Conservation (phyloP, 35 echinoderm and acorn worm species). For the Apostichopus californicus region DNA sequence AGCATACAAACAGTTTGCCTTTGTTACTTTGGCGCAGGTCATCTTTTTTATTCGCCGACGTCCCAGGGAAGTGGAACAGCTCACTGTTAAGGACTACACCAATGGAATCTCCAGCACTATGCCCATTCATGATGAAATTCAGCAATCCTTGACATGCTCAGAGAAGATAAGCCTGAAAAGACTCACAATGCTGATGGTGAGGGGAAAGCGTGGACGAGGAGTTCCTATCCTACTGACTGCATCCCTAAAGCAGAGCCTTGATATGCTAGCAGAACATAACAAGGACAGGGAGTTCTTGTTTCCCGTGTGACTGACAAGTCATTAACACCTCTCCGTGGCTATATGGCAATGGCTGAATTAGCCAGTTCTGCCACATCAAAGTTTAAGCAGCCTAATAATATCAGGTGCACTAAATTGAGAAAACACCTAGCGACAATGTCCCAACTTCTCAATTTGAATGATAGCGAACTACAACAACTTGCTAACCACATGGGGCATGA, state of each 20-base stretch:
- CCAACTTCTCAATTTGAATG: slow-evolving; percentile 17
- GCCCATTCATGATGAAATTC: slow-evolving; percentile 6
- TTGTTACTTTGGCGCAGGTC: not conserved
- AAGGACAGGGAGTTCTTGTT: not conserved
- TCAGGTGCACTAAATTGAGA: slow-evolving; percentile 52
- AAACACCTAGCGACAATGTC: slow-evolving; percentile 49
- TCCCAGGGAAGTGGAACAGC: slow-evolving; percentile 15
- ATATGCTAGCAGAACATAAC: not conserved
- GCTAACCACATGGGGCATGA: slow-evolving; percentile 65
- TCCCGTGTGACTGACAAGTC: not conserved
- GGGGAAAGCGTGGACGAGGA: slow-evolving; percentile 36
- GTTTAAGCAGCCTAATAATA: slow-evolving; percentile 47
- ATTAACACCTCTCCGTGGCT: not conserved
- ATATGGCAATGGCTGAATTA: slow-evolving; percentile 20
- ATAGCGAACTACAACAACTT: slow-evolving; percentile 44
- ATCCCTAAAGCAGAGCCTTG: not conserved
- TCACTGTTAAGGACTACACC: not conserved
- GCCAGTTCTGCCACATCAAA: slow-evolving; percentile 17
- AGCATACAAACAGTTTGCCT: not conserved
- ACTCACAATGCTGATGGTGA: not conserved
- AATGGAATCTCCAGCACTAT: not conserved
- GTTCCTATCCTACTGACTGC: slow-evolving; percentile 27
- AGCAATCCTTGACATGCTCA: not conserved
- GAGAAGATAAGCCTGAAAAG: slow-evolving; percentile 16
- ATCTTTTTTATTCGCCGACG: slow-evolving; percentile 13